Percentiles rank a stretch among this genome's conserved stretches.
Evolutionary conservation across 2,797 vertebrate genomes (phyloP).

Genomic region (Cyclopterus lumpus): DNA sequence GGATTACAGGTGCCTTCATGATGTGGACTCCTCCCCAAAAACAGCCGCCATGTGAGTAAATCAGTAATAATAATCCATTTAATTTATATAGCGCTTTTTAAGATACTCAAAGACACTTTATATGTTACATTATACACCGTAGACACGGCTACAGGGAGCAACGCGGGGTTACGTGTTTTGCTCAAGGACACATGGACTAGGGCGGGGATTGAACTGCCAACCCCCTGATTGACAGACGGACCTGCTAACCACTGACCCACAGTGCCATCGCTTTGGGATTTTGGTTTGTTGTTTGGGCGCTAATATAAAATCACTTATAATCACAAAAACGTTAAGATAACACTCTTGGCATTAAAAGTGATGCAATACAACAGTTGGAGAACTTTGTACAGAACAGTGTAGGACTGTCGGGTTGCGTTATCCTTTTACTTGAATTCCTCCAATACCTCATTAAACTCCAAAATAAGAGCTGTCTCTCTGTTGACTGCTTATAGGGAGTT

Average conservation of each 20-base stretch:
- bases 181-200: too few relatives aligned
- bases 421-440: slow-evolving; percentile 1
- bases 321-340: too few relatives aligned
- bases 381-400: background rate
- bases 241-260: too few relatives aligned
- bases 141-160: too few relatives aligned
- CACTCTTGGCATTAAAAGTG: background rate
- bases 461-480: slow-evolving; percentile 6
- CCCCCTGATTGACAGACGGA: too few relatives aligned
- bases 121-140: too few relatives aligned
- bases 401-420: background rate
- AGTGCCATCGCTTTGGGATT: background rate
- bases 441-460: slow-evolving; percentile 12
- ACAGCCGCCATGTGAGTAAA: slow-evolving; percentile 91
- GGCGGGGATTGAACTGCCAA: too few relatives aligned
- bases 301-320: background rate
- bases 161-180: too few relatives aligned
- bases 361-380: background rate
- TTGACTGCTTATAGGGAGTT: slow-evolving; percentile 8
- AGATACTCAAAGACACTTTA: too few relatives aligned
- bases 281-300: background rate
- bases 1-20: slow-evolving; percentile 85
- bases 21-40: slow-evolving; percentile 68
- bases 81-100: too few relatives aligned
- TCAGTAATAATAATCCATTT: too few relatives aligned